phyloP scores from a whole-genome alignment of 1,140 invertebrate genomes.

The Pseudobourletiella spinata region DNA sequence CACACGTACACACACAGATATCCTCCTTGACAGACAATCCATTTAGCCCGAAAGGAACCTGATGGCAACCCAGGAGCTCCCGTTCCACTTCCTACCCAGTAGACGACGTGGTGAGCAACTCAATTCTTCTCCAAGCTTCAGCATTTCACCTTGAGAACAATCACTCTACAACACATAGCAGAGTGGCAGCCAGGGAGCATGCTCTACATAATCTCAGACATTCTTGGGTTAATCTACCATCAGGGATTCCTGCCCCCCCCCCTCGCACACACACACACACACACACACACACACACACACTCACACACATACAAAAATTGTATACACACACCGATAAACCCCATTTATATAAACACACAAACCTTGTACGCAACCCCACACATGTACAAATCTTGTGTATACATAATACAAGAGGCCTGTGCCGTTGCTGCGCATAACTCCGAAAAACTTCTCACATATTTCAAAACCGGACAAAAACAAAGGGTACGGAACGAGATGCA shows the following conservation, averaged over 20 bases:
- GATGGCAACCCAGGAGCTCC: slow-evolving; percentile 1
- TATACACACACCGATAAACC: too few relatives aligned
- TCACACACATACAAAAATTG: too few relatives aligned
- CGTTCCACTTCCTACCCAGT: slow-evolving; percentile 12
- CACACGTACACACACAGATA: background rate
- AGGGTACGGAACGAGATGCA: too few relatives aligned
- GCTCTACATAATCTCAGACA: background rate
- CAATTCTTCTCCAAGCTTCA: slow-evolving; percentile 11
- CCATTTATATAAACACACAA: too few relatives aligned
- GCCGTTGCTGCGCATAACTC: too few relatives aligned
- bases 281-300: too few relatives aligned
- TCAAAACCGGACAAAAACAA: background rate
- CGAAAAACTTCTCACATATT: too few relatives aligned
- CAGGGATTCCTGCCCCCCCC: background rate
- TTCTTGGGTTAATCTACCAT: background rate
- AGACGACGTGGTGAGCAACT: slow-evolving; percentile 28
- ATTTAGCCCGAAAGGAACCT: slow-evolving; percentile 6
- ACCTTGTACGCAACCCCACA: too few relatives aligned
- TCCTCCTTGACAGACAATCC: background rate
- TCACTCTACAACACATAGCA: background rate
- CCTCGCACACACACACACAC: background rate
- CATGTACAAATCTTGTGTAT: too few relatives aligned
- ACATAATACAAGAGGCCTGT: too few relatives aligned
- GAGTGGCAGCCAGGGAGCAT: too few relatives aligned
- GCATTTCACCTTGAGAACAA: background rate